Evolutionary conservation across 2,888 invertebrate species (phyloP).

Genomic region (Sinodicranocentrus sp.): DNA sequence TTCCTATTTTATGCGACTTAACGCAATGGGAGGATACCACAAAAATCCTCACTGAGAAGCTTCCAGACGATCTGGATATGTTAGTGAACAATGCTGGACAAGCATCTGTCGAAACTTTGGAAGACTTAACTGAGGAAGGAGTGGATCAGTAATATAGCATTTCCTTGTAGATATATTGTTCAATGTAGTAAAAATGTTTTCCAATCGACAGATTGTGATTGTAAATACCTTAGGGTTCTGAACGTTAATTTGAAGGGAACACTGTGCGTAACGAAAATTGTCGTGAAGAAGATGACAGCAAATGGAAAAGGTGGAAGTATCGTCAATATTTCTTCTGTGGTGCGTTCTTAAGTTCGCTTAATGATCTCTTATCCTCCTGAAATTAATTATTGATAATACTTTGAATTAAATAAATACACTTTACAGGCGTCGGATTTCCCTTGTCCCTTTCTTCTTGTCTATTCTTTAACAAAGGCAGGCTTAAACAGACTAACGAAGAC

Average conservation of each 20-base stretch:
- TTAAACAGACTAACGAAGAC: slow-evolving; percentile 90
- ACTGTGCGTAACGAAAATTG: slow-evolving; percentile 90
- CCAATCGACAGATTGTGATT: not conserved
- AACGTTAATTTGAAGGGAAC: slow-evolving; percentile 91
- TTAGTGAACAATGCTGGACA: slow-evolving; percentile 94
- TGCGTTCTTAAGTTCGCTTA: no score
- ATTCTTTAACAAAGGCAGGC: slow-evolving; percentile 93
- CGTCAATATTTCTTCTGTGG: slow-evolving; percentile 94
- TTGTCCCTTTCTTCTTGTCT: slow-evolving; percentile 87
- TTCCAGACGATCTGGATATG: slow-evolving; percentile 84
- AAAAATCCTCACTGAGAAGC: slow-evolving; percentile 82
- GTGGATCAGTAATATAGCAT: slow-evolving; percentile 84
- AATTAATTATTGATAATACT: no score
- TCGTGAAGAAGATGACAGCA: slow-evolving; percentile 86
- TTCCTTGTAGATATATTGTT: no score
- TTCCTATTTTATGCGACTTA: slow-evolving; percentile 86
- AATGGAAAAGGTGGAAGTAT: slow-evolving; percentile 87
- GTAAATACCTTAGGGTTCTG: slow-evolving; percentile 77
- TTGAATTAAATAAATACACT: no score
- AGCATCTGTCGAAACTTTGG: slow-evolving; percentile 85
- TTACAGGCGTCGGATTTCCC: slow-evolving; percentile 81
- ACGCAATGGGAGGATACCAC: slow-evolving; percentile 87
- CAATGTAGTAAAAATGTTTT: no score
- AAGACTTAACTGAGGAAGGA: slow-evolving; percentile 84
- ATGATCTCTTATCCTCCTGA: no score